Evolutionary conservation across 2,888 invertebrate species (phyloP), one percentile per base, ranked within the genome.

Genomic region (Stegophylla sp.): DNA sequence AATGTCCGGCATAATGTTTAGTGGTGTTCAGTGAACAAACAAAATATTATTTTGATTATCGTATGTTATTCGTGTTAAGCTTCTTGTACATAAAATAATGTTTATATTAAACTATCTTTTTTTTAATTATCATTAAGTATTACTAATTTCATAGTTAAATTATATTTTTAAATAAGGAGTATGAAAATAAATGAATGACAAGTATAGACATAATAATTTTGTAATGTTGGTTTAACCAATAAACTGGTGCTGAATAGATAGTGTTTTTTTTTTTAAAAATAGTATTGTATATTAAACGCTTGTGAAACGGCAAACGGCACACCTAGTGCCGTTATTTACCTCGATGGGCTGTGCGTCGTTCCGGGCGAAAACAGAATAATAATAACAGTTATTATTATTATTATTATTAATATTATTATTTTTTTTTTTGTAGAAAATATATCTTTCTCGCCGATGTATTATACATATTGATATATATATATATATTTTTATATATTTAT

Each of bases 91-190:
- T 69, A 69, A 17, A 79, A 63, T 66, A 59, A 34, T 79, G 69
- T 79, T 79, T 79, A 69, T 79, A 69, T 69, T 79, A 69, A 79
- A 79, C 77, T 69, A 45, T 67, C 17, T 69, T 45, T 77, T 77
- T n/a, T 59, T 56, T 59, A 53, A 59, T 23, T 59, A 48, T 34
- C 61, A 13, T 61, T 79, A 79, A 79, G 77, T 79, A 69, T 61
- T 69, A 79, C 69, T 79, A 79, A 79, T 69, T 69, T 69, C 48
- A 48, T 79, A 79, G 69, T 79, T 69, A 69, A 69, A 79, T 79
- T 79, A 69, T 79, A 79, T 79, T 77, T 77, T 67, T 77, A 34
- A 76, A 69, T 69, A 61, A 45, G 23, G 34, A 64, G 20, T 48
- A 20, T 45, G 20, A 67, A 26, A 66, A 67, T 56, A 34, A 41